phyloP scores from a whole-genome alignment of 2,888 invertebrate species.

The Plagiodera versicolora region DNA sequence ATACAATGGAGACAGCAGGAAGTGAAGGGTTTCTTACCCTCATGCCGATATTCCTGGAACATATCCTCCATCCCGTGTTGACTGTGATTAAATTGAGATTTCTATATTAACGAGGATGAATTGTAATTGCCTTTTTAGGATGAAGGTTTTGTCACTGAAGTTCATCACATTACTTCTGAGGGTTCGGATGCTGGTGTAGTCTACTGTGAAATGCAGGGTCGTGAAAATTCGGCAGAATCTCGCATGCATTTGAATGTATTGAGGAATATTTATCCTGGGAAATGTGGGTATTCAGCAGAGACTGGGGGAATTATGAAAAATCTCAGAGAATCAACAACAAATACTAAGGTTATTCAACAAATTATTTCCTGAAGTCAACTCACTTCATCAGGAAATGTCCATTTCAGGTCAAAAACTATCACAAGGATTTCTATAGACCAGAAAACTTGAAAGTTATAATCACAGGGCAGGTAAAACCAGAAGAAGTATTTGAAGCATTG shows the following conservation, averaged over 20 bases:
- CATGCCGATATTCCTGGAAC: conserved; percentile 90
- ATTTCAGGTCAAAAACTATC: conserved; percentile 72
- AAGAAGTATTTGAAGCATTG: conserved; percentile 74
- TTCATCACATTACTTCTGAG: conserved; percentile 86
- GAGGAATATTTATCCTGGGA: conserved; percentile 75
- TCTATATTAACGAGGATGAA: not conserved
- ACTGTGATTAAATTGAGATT: conserved; percentile 56
- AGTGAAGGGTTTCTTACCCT: conserved; percentile 84
- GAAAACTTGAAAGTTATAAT: conserved; percentile 86
- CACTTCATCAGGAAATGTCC: conserved; percentile 41
- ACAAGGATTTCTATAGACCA: conserved; percentile 83
- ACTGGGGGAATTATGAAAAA: conserved; percentile 86
- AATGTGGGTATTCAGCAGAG: conserved; percentile 81
- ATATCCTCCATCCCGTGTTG: conserved; percentile 82
- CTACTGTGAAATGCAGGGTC: conserved; percentile 93
- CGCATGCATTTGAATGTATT: conserved; percentile 67
- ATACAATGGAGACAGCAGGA: conserved; percentile 86
- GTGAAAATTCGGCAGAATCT: conserved; percentile 79
- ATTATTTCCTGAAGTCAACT: not conserved
- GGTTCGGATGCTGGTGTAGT: conserved; percentile 92
- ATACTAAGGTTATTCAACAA: conserved; percentile 80
- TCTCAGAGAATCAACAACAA: conserved; percentile 77
- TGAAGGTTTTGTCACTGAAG: conserved; percentile 83
- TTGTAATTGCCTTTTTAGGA: conserved; percentile 58
- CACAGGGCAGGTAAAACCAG: conserved; percentile 76